Evolutionary conservation across 2,113 vertebrate genomes (phyloP).

Genomic region (Chunga burmeisteri): DNA sequence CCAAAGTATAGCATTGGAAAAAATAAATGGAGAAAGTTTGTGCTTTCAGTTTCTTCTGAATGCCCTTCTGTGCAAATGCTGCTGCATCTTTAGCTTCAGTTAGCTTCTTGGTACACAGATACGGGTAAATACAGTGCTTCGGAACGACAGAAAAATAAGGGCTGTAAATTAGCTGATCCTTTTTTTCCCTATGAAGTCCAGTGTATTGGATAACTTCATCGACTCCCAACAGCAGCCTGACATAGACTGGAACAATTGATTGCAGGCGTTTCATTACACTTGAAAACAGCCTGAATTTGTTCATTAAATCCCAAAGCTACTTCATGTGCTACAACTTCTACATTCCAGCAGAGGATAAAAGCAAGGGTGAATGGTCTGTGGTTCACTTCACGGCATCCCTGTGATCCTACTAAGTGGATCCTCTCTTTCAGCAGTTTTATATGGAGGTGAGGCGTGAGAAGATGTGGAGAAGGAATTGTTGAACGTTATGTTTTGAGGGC

Average conservation of each 20-base stretch:
- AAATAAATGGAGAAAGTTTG: background rate
- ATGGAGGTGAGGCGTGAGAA: background rate
- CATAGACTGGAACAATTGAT: conserved; percentile 1
- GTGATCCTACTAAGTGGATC: background rate
- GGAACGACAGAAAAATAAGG: background rate
- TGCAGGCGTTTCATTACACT: background rate
- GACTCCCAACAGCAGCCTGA: background rate
- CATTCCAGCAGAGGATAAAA: background rate
- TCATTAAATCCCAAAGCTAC: conserved; percentile 24
- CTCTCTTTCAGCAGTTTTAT: background rate
- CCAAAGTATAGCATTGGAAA: background rate
- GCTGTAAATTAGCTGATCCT: background rate
- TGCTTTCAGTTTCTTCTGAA: background rate
- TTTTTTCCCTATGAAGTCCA: background rate
- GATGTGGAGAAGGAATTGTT: background rate
- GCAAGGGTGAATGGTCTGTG: background rate
- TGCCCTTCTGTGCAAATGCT: background rate
- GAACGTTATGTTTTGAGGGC: background rate
- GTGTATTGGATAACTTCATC: background rate
- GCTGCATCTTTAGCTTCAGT: background rate
- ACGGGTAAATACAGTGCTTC: background rate
- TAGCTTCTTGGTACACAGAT: background rate
- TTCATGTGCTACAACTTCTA: conserved; percentile 2
- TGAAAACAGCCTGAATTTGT: conserved; percentile 18
- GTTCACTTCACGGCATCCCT: background rate